Base-by-base conservation (phyloP, 2,113 vertebrate species). In the Microtus montanus region DNA sequence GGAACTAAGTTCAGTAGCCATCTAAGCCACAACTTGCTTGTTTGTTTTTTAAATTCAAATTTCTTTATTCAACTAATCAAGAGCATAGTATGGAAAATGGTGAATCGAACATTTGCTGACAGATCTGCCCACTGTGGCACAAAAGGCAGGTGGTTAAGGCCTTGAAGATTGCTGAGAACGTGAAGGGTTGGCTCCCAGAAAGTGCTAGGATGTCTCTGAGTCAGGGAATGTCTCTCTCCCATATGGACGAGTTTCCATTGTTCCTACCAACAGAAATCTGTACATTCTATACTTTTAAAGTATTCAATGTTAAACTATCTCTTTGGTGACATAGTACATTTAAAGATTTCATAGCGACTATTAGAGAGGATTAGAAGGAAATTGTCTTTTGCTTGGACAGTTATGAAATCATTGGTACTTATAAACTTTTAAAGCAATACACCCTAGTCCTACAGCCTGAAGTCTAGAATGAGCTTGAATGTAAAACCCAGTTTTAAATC, bases 281-380 rank as follows among this genome's bases (percentile, higher is more conserved):
- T 63, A 15, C 35, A 24, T 22, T 61, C 4, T 52, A 58, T 20
- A 54, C 14, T 75, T 47, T 38, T 2, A 73, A 54, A 44, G 10
- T 10, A 85, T 38, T 35, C 7, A 73, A 54, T 7, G n/a, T 71
- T 66, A 92, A 66, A 85, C 54, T 22, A 71, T 38, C 35, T 95
- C 89, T 93, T 73, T 61, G 13, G 28, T 61, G 64, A 41, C 20
- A 68, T 7, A 33, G 20, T 52, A 52, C 66, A n/a, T 92, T 80
- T 61, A 30, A 17, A 80, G 35, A 73, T 49, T 90, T 89, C 14
- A 30, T 12, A 54, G 7, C 61, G 41, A 77, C 33, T 77, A 1
- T 15, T 19, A 41, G 38, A 93, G 75, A 94, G 58, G 52, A 84
- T n/a, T 3, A 38, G 28, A 96, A 92, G 41, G 33, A 90, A 77